Percentiles rank a stretch among this genome's conserved stretches.
Conservation (phyloP, 1,140 invertebrate genomes). For the Muscidifurax raptorellus region DNA sequence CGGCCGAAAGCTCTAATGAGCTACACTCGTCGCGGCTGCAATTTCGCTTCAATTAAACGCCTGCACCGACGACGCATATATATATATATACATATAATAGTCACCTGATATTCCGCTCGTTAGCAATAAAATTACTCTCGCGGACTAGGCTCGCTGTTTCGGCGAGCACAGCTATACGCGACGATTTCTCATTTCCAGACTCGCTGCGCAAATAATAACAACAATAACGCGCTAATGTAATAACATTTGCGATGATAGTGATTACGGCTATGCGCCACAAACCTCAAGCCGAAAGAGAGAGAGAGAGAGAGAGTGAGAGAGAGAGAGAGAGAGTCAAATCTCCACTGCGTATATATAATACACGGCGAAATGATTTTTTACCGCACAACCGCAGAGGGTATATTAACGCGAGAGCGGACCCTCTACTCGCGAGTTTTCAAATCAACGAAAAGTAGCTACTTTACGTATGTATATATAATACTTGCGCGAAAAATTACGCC, state of each 20-base stretch:
- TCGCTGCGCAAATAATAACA: not conserved
- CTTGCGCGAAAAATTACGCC: not conserved
- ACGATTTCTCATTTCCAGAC: not conserved
- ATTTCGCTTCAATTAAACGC: conserved; percentile 39
- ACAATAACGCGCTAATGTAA: conserved; percentile 33
- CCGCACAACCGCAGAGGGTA: conserved; percentile 47
- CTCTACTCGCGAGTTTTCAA: conserved; percentile 33
- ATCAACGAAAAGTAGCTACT: conserved; percentile 29
- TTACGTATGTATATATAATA: not conserved
- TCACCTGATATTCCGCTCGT: too few relatives aligned
- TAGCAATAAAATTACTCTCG: not conserved
- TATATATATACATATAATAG: too few relatives aligned
- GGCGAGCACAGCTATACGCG: not conserved
- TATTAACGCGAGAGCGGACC: not conserved
- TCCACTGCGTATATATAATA: conserved; percentile 21
- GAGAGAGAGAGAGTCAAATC: conserved; percentile 49
- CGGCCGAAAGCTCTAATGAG: conserved; percentile 2
- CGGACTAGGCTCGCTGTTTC: not conserved
- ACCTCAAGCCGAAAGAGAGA: conserved; percentile 40
- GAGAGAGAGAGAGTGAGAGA: too few relatives aligned
- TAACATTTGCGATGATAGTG: conserved; percentile 39
- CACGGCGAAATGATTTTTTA: conserved; percentile 49
- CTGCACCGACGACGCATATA: not conserved
- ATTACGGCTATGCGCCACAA: conserved; percentile 37
- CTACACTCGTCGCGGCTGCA: not conserved